Conservation (phyloP, 2,113 vertebrate species). For the Syrmaticus mikado region DNA sequence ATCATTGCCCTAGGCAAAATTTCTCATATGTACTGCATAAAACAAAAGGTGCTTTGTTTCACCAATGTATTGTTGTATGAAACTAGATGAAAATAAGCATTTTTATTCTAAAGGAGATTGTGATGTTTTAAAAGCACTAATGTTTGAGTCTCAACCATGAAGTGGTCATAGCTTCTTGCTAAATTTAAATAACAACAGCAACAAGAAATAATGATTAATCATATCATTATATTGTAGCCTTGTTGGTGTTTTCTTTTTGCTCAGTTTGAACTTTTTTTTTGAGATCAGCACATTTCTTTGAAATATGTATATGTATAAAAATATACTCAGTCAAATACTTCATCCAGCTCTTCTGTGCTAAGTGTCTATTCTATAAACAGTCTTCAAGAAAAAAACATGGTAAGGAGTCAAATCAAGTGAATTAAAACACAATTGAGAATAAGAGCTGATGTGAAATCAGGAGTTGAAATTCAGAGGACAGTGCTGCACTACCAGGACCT, state of each 20-base stretch:
- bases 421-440: not conserved
- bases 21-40: not conserved
- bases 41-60: not conserved
- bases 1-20: not conserved
- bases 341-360: not conserved
- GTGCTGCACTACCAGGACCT: not conserved
- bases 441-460: not conserved
- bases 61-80: not conserved
- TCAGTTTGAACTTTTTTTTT: not conserved
- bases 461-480: not conserved
- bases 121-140: not conserved
- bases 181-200: not conserved
- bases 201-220: not conserved
- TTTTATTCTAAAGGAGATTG: not conserved
- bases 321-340: not conserved
- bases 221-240: not conserved
- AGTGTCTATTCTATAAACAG: not conserved
- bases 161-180: not conserved
- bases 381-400: not conserved
- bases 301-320: not conserved
- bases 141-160: not conserved
- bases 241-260: not conserved
- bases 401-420: not conserved
- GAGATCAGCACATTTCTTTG: not conserved
- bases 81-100: not conserved